Evolutionary conservation across 2,888 invertebrate species (phyloP).

Genomic region (Onchidella celtica): DNA sequence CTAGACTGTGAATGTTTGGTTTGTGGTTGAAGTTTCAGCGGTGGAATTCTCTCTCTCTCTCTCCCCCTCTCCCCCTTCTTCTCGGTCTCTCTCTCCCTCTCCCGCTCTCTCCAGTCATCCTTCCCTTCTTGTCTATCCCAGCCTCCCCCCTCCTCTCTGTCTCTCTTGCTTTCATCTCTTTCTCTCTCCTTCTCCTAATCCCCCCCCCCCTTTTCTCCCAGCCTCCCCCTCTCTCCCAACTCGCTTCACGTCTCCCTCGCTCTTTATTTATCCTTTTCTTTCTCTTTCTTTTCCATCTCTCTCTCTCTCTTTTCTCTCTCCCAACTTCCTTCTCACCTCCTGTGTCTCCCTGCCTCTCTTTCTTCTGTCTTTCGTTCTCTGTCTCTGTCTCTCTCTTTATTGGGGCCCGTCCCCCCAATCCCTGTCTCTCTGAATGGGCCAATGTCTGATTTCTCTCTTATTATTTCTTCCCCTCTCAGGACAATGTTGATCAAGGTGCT

Average conservation of each 20-base stretch:
- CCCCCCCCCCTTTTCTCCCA: neutral
- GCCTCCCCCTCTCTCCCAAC: neutral
- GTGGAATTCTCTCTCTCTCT: too few relatives aligned
- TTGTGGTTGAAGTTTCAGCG: too few relatives aligned
- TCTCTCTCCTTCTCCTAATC: neutral
- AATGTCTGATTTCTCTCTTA: neutral
- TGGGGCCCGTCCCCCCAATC: too few relatives aligned
- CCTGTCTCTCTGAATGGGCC: too few relatives aligned
- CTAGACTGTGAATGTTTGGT: too few relatives aligned
- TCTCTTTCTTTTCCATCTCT: neutral
- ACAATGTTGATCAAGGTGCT: neutral
- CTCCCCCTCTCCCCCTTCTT: too few relatives aligned
- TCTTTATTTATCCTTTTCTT: neutral
- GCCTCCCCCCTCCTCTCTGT: too few relatives aligned
- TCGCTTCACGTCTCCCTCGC: slow-evolving; percentile 13
- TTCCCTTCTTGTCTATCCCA: too few relatives aligned
- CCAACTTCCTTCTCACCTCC: neutral
- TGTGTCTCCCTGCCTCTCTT: neutral
- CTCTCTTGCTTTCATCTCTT: too few relatives aligned
- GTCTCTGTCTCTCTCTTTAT: slow-evolving; percentile 5
- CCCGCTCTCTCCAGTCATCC: too few relatives aligned
- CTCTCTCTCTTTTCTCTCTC: neutral
- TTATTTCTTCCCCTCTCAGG: neutral
- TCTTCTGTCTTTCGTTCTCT: slow-evolving; percentile 25
- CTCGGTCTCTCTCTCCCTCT: too few relatives aligned